Evolutionary conservation across 2,797 vertebrate species (phyloP).

Genomic region (Spinus olivaceus): DNA sequence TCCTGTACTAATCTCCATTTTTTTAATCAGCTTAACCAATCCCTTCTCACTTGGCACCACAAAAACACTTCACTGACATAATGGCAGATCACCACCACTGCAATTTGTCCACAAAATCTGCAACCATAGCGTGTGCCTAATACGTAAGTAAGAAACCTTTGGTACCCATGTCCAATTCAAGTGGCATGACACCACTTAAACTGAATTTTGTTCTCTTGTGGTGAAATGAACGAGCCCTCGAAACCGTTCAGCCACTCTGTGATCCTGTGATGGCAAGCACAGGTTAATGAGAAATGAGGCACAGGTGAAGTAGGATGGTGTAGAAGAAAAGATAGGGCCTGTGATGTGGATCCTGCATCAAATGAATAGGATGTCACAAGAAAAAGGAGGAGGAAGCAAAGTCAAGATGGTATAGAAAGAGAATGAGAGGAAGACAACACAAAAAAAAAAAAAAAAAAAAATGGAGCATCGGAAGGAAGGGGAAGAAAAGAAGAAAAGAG

Average conservation of each 20-base stretch:
- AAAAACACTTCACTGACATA: background rate
- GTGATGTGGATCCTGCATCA: background rate
- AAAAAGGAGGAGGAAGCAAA: constrained; percentile 18
- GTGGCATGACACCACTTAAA: background rate
- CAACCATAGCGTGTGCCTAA: background rate
- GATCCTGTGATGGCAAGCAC: fast-evolving
- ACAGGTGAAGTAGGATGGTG: background rate
- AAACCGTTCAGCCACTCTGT: background rate
- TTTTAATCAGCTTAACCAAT: background rate
- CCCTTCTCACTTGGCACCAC: background rate
- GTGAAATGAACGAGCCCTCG: background rate
- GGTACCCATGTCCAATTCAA: background rate
- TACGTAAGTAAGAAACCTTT: background rate
- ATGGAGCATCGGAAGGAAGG: background rate
- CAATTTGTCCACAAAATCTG: background rate
- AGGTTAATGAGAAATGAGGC: background rate
- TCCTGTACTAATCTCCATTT: background rate
- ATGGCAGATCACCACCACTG: background rate
- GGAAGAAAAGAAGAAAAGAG: background rate
- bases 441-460: background rate
- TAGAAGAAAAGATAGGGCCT: background rate
- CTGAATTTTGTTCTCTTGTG: background rate
- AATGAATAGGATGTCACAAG: background rate
- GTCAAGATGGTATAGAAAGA: background rate
- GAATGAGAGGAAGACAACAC: background rate